Evolutionary conservation across 2,113 vertebrate species (phyloP).

Genomic region (Onychostoma macrolepis): DNA sequence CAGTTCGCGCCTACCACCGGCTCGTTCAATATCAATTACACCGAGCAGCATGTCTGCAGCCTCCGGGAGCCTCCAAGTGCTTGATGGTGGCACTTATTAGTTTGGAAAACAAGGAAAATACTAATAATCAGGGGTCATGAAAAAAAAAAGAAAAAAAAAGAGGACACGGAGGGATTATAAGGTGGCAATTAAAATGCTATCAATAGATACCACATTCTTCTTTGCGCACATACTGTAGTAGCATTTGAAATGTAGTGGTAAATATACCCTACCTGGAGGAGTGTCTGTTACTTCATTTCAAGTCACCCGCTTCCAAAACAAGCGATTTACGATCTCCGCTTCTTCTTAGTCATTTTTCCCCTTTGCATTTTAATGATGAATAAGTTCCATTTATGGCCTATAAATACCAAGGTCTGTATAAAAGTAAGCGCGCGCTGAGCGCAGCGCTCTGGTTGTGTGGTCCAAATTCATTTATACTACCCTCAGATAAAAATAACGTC

Average conservation of each 20-base stretch:
- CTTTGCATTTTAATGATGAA: neutral
- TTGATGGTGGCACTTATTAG: conserved; percentile 96
- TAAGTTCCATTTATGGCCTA: neutral
- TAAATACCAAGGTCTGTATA: neutral
- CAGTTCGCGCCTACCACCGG: conserved; percentile 93
- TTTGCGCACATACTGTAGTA: neutral
- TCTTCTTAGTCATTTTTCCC: neutral
- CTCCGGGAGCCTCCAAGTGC: conserved; percentile 87
- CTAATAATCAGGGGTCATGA: conserved; percentile 95
- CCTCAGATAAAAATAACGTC: neutral
- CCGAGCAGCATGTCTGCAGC: conserved; percentile 90
- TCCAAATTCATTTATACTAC: neutral
- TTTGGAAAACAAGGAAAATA: conserved; percentile 99
- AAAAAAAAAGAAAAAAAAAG: conserved; percentile 66
- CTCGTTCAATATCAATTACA: conserved; percentile 99
- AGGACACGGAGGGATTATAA: conserved; percentile 79
- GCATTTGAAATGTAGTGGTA: neutral
- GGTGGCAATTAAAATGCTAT: conserved; percentile 41
- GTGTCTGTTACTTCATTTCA: neutral
- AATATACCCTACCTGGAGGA: neutral
- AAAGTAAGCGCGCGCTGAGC: neutral
- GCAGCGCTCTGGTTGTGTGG: neutral
- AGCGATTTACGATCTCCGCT: neutral
- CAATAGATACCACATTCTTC: neutral
- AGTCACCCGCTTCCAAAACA: neutral